These are phyloP conservation scores for Mamestra configurata DNA, from an alignment of 1,140 invertebrate genomes.

Conservation along the genomic window DNA sequence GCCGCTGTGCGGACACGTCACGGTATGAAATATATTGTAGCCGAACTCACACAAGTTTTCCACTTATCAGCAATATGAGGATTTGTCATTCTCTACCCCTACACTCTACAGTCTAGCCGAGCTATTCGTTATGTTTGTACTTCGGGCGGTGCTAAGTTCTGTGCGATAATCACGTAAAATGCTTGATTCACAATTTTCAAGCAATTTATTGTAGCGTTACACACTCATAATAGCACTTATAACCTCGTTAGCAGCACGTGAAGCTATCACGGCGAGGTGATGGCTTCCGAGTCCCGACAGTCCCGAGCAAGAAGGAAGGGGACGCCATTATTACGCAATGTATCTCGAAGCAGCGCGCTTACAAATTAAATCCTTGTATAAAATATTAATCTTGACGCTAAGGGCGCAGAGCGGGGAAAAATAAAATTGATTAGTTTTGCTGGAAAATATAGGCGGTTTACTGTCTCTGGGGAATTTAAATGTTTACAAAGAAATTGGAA, in stretches of 20 bases:
- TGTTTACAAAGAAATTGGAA: constrained; percentile 1
- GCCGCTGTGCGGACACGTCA: neutral
- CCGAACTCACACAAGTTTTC: neutral
- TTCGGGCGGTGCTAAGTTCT: no score
- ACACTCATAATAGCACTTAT: neutral
- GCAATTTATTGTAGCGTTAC: neutral
- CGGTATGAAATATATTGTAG: neutral
- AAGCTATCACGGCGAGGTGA: neutral
- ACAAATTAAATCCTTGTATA: constrained; percentile 8
- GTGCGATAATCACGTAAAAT: neutral
- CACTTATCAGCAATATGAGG: neutral
- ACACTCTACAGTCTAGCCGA: neutral
- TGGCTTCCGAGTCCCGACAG: no score
- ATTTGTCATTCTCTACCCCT: neutral
- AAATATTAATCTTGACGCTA: constrained; percentile 31
- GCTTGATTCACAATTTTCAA: neutral
- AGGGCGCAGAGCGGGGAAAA: neutral
- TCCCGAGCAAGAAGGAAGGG: neutral
- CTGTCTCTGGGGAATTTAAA: neutral
- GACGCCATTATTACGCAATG: neutral
- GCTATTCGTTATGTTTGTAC: neutral
- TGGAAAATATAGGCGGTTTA: constrained; percentile 10
- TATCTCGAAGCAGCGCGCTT: constrained; percentile 1
- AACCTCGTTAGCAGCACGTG: neutral
- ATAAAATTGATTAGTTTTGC: constrained; percentile 26